phyloP scores from a whole-genome alignment of 2,797 vertebrate species.

The Lepus townsendii region DNA sequence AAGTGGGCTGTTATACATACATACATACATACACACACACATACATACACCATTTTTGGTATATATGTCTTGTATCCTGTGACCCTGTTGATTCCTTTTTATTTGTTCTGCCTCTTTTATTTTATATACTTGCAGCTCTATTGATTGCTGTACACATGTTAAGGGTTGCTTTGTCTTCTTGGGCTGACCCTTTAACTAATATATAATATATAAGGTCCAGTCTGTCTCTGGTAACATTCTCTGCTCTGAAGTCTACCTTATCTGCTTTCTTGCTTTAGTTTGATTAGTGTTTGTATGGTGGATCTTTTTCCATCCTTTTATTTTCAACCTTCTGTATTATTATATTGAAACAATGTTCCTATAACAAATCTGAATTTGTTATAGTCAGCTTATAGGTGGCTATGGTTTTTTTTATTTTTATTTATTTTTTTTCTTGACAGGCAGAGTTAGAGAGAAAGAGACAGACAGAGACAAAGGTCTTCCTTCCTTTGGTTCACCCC shows the following conservation, averaged over 20 bases:
- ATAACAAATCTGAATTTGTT: not conserved
- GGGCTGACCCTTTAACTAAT: not conserved
- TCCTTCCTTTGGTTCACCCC: too few relatives aligned
- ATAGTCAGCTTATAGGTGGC: not conserved
- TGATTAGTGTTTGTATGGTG: not conserved
- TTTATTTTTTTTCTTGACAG: too few relatives aligned
- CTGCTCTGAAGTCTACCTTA: constrained; percentile 1
- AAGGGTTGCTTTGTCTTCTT: not conserved
- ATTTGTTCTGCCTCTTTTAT: constrained; percentile 18
- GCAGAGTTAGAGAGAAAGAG: too few relatives aligned
- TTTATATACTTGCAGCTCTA: not conserved
- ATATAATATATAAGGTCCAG: not conserved
- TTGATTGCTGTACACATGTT: not conserved
- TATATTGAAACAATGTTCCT: not conserved
- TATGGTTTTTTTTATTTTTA: not conserved
- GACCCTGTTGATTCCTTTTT: not conserved
- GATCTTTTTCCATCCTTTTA: not conserved
- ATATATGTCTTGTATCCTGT: not conserved
- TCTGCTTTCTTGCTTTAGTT: constrained; percentile 10
- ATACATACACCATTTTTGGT: not conserved
- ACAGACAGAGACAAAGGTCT: too few relatives aligned
- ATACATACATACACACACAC: too few relatives aligned
- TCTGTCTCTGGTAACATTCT: not conserved
- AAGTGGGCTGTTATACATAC: too few relatives aligned
- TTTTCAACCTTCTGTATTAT: constrained; percentile 12